These are phyloP conservation scores for Burhinus bistriatus DNA, from an alignment of 2,113 vertebrate genomes.

Conservation along the genomic window DNA sequence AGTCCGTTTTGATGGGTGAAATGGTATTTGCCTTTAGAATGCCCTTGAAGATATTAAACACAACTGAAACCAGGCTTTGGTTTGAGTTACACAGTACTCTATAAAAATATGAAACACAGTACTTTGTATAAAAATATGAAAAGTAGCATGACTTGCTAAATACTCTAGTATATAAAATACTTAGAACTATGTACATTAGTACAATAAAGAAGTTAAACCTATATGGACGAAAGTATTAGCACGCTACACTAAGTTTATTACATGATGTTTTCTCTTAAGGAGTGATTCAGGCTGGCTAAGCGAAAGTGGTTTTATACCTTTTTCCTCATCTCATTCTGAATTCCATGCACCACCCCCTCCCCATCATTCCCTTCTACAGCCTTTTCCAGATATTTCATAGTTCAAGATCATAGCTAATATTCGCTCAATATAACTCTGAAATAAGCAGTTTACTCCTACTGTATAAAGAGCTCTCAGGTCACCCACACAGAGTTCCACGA, in stretches of 20 bases:
- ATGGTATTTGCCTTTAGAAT: not conserved
- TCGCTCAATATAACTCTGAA: not conserved
- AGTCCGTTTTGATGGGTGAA: not conserved
- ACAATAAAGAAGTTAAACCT: not conserved
- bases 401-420: not conserved
- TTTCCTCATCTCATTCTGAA: not conserved
- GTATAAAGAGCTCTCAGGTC: not conserved
- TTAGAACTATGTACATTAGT: not conserved
- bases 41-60: not conserved
- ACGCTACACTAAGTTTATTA: not conserved
- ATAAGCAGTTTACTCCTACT: not conserved
- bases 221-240: not conserved
- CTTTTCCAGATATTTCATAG: not conserved
- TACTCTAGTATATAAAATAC: not conserved
- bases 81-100: not conserved
- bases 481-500: not conserved
- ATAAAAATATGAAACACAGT: not conserved
- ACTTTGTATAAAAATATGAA: not conserved
- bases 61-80: not conserved
- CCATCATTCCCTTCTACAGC: not conserved
- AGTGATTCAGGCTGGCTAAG: not conserved
- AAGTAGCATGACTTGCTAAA: not conserved
- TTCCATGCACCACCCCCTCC: not conserved
- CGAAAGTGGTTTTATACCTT: not conserved
- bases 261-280: not conserved